These are phyloP conservation scores for Linyphia triangularis DNA, from an alignment of 2,888 invertebrate species.

Conservation along the genomic window DNA sequence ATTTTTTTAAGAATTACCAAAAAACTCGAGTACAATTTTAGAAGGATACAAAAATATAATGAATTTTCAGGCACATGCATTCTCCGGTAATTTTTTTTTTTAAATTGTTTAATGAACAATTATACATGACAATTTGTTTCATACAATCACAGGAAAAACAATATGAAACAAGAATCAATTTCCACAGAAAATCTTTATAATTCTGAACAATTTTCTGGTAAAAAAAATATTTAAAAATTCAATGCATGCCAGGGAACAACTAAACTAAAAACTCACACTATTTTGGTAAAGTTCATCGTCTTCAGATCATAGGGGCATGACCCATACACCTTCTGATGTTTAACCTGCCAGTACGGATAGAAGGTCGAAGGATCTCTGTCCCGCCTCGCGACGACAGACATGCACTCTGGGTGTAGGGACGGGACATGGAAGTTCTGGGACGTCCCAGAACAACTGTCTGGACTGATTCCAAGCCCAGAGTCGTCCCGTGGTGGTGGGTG, in stretches of 20 bases:
- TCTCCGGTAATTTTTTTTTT: too few species aligned
- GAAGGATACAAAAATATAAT: too few species aligned
- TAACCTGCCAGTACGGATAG: slow-evolving; percentile 52
- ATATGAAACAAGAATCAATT: too few species aligned
- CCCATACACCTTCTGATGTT: slow-evolving; percentile 39
- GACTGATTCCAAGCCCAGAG: slow-evolving; percentile 69
- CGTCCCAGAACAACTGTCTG: slow-evolving; percentile 62
- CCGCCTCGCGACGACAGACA: not conserved
- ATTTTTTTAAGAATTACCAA: too few species aligned
- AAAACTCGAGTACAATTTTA: too few species aligned
- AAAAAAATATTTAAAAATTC: not conserved
- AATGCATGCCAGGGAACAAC: too few species aligned
- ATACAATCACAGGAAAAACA: too few species aligned
- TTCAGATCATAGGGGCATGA: slow-evolving; percentile 35
- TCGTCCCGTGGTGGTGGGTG: slow-evolving; percentile 58
- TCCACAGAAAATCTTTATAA: too few species aligned
- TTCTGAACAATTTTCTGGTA: too few species aligned
- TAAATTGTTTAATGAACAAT: too few species aligned
- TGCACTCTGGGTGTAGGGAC: not conserved
- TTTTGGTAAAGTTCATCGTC: slow-evolving; percentile 60
- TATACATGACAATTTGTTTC: too few species aligned
- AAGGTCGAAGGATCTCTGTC: not conserved
- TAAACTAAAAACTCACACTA: slow-evolving; percentile 54
- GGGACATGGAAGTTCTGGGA: slow-evolving; percentile 44
- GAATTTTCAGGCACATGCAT: too few species aligned